These are phyloP conservation scores for Diplazon laetatorius DNA, from an alignment of 2,888 invertebrate species.

Conservation along the genomic window DNA sequence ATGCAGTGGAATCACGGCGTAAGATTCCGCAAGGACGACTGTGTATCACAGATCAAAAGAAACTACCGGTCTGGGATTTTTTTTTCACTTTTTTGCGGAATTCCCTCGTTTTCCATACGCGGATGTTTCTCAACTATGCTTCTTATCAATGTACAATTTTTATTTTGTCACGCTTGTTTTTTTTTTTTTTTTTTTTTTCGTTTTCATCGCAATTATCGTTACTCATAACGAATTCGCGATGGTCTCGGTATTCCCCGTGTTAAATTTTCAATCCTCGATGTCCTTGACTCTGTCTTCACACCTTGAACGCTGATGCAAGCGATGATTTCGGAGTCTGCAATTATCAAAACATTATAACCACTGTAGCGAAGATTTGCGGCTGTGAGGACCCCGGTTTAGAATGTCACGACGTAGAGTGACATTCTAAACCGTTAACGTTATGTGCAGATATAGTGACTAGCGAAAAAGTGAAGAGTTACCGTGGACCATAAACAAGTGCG, in stretches of 20 bases:
- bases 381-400: background rate
- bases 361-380: background rate
- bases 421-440: no score
- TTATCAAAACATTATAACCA: background rate
- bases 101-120: background rate
- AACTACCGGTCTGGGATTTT: background rate
- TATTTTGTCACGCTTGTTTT: conserved; percentile 6
- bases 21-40: background rate
- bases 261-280: background rate
- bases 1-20: background rate
- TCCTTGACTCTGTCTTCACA: background rate
- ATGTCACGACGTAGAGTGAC: background rate
- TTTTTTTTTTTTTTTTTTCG: no score
- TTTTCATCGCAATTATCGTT: background rate
- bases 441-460: no score
- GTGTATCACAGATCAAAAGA: background rate
- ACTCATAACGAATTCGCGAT: conserved; percentile 17
- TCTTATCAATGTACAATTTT: background rate
- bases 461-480: no score
- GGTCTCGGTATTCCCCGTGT: background rate
- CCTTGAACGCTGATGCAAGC: background rate
- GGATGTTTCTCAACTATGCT: background rate
- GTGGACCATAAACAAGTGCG: no score
- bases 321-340: background rate
- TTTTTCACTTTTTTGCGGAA: background rate